phyloP scores from a whole-genome alignment of 2,113 vertebrate species.

The Nothoprocta pentlandii region DNA sequence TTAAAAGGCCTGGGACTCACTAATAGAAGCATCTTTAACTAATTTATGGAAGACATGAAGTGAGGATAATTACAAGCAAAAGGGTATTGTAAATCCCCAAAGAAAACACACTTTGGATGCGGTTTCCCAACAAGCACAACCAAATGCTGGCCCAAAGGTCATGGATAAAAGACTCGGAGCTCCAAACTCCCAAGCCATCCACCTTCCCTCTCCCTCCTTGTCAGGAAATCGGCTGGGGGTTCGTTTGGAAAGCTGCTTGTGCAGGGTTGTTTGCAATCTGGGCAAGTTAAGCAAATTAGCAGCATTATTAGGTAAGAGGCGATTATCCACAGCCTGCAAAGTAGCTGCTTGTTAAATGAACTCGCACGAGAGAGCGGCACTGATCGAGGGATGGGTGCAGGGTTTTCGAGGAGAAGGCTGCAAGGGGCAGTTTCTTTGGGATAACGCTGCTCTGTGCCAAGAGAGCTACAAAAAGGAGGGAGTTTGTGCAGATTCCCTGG shows the following conservation, averaged over 20 bases:
- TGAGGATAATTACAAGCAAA: slow-evolving; percentile 59
- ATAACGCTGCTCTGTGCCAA: neutral
- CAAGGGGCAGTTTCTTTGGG: slow-evolving; percentile 31
- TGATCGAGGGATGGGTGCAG: slow-evolving; percentile 28
- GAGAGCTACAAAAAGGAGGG: neutral
- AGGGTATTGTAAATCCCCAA: slow-evolving; percentile 47
- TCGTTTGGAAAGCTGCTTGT: slow-evolving; percentile 47
- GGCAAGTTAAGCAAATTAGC: slow-evolving; percentile 69
- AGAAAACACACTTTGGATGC: slow-evolving; percentile 43
- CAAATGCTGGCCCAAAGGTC: slow-evolving; percentile 59
- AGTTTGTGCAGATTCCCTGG: neutral
- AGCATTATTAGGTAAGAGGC: slow-evolving; percentile 71
- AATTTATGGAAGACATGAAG: slow-evolving; percentile 58
- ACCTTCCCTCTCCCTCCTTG: slow-evolving; percentile 11
- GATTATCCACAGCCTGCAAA: slow-evolving; percentile 72
- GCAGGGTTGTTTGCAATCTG: slow-evolving; percentile 45
- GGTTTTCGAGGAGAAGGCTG: slow-evolving; percentile 39
- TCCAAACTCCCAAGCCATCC: slow-evolving; percentile 1
- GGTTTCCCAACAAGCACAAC: slow-evolving; percentile 40
- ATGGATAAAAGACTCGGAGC: slow-evolving; percentile 37
- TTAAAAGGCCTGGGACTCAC: slow-evolving; percentile 27
- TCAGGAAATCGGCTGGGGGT: slow-evolving; percentile 27
- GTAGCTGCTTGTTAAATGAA: slow-evolving; percentile 69
- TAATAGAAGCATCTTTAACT: slow-evolving; percentile 55
- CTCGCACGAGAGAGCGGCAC: slow-evolving; percentile 56